These are phyloP conservation scores for Rissa tridactyla DNA, from an alignment of 2,113 vertebrate genomes.

Conservation along the genomic window DNA sequence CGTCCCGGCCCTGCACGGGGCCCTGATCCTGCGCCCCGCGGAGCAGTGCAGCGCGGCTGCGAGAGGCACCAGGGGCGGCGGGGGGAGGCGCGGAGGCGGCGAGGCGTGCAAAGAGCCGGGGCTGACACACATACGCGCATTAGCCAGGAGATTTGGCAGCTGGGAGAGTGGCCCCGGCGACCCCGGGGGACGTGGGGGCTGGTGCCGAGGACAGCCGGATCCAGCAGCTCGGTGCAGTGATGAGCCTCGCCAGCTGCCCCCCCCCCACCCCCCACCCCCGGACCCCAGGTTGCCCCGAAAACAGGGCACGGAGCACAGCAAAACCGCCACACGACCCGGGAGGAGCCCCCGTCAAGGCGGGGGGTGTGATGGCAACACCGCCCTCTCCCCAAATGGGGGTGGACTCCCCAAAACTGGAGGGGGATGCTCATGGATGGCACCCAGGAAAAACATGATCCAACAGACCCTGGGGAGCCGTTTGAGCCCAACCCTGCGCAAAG, in stretches of 20 bases:
- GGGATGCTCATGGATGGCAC: not conserved
- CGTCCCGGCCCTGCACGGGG: rapidly evolving
- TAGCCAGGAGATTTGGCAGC: not conserved
- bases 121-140: not conserved
- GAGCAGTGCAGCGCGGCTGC: rapidly evolving
- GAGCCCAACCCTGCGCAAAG: not conserved
- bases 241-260: rapidly evolving
- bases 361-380: rapidly evolving
- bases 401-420: not conserved
- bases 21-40: rapidly evolving
- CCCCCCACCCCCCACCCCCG: too few relatives aligned
- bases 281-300: rapidly evolving
- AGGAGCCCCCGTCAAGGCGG: rapidly evolving
- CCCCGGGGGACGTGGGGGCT: not conserved
- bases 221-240: rapidly evolving
- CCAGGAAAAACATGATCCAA: not conserved
- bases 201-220: rapidly evolving
- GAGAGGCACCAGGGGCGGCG: rapidly evolving
- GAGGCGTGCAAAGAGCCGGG: rapidly evolving
- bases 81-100: not conserved
- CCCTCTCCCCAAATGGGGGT: not conserved
- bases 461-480: rapidly evolving
- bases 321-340: rapidly evolving
- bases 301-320: rapidly evolving
- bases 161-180: not conserved